Evolutionary conservation across 2,113 vertebrate genomes (phyloP).

Genomic region (Procavia capensis): DNA sequence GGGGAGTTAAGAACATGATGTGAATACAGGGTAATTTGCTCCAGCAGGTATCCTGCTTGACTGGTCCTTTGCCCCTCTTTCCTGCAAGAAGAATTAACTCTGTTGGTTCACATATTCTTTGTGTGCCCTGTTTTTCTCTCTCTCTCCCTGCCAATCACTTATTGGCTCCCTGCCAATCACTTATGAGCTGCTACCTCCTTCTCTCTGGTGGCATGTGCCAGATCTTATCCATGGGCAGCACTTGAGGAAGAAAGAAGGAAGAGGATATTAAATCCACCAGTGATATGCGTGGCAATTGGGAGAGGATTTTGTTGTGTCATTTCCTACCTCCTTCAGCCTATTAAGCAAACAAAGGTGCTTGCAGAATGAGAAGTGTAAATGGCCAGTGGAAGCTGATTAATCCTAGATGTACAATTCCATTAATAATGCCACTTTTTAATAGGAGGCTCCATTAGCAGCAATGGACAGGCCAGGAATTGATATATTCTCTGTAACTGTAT

Average conservation of each 20-base stretch:
- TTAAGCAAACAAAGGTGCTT: constrained; percentile 91
- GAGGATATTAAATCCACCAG: constrained; percentile 82
- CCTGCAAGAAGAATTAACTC: not conserved
- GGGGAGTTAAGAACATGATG: not conserved
- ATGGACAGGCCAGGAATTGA: constrained; percentile 88
- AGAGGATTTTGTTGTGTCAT: constrained; percentile 86
- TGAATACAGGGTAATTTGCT: not conserved
- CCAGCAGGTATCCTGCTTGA: not conserved
- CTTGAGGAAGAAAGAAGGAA: constrained; percentile 66
- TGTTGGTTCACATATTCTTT: not conserved
- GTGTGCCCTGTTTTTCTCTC: not conserved
- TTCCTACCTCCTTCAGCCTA: constrained; percentile 89
- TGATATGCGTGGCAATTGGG: constrained; percentile 79
- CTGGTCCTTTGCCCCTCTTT: not conserved
- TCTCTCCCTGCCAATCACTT: too few relatives aligned
- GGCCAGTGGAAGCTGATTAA: constrained; percentile 86
- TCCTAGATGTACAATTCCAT: constrained; percentile 90
- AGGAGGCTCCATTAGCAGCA: constrained; percentile 85
- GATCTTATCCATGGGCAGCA: constrained; percentile 67
- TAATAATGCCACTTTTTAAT: constrained; percentile 90
- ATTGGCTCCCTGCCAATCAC: not conserved
- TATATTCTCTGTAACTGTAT: constrained; percentile 89
- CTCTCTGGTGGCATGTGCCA: constrained; percentile 50
- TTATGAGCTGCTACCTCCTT: not conserved
- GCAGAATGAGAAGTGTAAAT: constrained; percentile 91